Evolutionary conservation across 2,888 invertebrate genomes (phyloP).

Genomic region (Toxonevra muliebris): DNA sequence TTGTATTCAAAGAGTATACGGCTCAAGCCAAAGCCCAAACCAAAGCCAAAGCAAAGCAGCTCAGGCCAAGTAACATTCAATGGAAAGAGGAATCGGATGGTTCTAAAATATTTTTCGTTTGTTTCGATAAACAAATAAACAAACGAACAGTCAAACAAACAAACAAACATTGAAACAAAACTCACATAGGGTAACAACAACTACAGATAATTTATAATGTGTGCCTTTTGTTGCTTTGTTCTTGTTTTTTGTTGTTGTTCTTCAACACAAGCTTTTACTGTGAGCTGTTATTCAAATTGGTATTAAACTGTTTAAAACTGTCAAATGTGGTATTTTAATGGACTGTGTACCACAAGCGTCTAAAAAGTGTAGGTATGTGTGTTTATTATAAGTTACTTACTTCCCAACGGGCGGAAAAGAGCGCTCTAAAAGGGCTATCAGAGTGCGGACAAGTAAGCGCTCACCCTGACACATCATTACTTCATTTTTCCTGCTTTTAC

Average conservation of each 20-base stretch:
- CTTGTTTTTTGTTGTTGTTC: background rate
- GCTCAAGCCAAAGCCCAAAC: background rate
- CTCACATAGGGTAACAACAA: slow-evolving; percentile 3
- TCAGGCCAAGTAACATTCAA: too few relatives aligned
- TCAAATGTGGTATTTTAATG: slow-evolving; percentile 25
- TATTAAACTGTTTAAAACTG: slow-evolving; percentile 22
- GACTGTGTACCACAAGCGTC: background rate
- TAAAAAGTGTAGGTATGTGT: background rate
- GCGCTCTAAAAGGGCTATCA: background rate
- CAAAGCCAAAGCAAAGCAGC: too few relatives aligned
- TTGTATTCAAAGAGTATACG: slow-evolving; percentile 4
- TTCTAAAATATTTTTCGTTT: slow-evolving; percentile 13
- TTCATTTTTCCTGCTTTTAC: too few relatives aligned
- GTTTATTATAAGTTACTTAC: background rate
- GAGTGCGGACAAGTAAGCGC: too few relatives aligned
- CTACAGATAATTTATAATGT: slow-evolving; percentile 8
- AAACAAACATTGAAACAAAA: background rate
- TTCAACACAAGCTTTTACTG: background rate
- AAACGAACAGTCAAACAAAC: too few relatives aligned
- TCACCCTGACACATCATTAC: too few relatives aligned
- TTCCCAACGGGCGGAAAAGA: background rate
- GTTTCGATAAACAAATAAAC: too few relatives aligned
- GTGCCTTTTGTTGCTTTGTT: background rate
- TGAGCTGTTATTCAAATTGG: slow-evolving; percentile 3
- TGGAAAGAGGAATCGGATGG: background rate